Conservation (phyloP, 2,113 vertebrate genomes). For the Nerophis lumbriciformis region DNA sequence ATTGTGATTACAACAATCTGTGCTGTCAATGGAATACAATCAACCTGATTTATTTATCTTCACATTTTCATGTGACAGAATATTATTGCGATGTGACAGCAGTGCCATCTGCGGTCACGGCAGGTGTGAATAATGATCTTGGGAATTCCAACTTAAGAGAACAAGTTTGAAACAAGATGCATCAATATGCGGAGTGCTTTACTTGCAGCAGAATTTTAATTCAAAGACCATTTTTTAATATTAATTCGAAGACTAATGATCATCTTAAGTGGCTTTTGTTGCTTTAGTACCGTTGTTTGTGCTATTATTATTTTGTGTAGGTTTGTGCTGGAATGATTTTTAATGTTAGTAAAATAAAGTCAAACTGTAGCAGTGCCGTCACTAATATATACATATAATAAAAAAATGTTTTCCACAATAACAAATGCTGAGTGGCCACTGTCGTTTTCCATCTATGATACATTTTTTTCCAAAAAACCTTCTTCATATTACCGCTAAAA, state of each 20-base stretch:
- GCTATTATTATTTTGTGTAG: slow-evolving; percentile 8
- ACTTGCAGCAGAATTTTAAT: not conserved
- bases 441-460: slow-evolving; percentile 2
- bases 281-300: slow-evolving; percentile 16
- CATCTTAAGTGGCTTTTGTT: slow-evolving; percentile 4
- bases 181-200: too few species aligned
- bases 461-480: slow-evolving; percentile 10
- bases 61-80: too few species aligned
- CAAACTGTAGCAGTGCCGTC: slow-evolving; percentile 43
- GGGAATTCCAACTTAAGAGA: too few species aligned
- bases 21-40: slow-evolving; percentile 1
- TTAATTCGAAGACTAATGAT: not conserved
- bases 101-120: not conserved
- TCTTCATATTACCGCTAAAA: slow-evolving; percentile 67
- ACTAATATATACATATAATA: slow-evolving; percentile 31
- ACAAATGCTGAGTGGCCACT: slow-evolving; percentile 46
- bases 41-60: not conserved
- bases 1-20: not conserved
- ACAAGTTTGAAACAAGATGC: too few species aligned
- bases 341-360: slow-evolving; percentile 58
- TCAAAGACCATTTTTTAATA: not conserved
- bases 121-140: not conserved
- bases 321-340: slow-evolving; percentile 53
- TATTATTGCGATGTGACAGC: too few species aligned
- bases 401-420: slow-evolving; percentile 50